Base-by-base conservation (phyloP, 2,113 vertebrate genomes). In the Barbus barbus region DNA sequence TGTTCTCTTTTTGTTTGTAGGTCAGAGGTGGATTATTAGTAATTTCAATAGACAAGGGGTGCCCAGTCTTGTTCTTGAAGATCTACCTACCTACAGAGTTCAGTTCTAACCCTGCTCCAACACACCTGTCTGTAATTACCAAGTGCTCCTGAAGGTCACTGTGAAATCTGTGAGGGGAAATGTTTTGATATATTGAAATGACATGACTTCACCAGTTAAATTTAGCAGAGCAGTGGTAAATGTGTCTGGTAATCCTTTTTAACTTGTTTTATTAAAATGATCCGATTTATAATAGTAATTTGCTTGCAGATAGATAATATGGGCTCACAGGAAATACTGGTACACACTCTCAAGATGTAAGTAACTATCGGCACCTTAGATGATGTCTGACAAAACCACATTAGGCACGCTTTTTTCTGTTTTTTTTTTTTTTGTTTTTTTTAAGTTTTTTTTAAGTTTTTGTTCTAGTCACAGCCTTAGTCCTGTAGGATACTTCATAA, bases 401-500 rank as follows among this genome's bases (percentile, higher is more conserved):
- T n/a, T n/a, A n/a, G n/a, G n/a, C n/a, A n/a, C n/a, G n/a, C n/a
- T n/a, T n/a, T n/a, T n/a, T n/a, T n/a, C n/a, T n/a, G n/a, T n/a
- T n/a, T 14, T 69, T 69, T 6, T 6, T 22, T 9, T 69, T 36
- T 69, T 7, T 22, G 36, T 8, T n/a, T n/a, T n/a, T n/a, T n/a
- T n/a, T n/a, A n/a, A n/a, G n/a, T n/a, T n/a, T 12, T 12, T 67
- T 58, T 51, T 48, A 48, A 48, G 46, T 26, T 71, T 33, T 36
- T 69, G 65, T 36, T 36, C 7, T 20, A 65, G 3, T 36, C 16
- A 67, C 33, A 38, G 36, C 20, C 9, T 31, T 16, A 44, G 38
- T 72, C 12, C 14, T 56, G 20, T 48, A 83, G 87, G 24, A 51
- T 58, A 81, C 73, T 83, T 60, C 82, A 18, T 86, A 71, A 71